Conservation (phyloP, 1,140 invertebrate genomes). For the Neuroterus valhalla region DNA sequence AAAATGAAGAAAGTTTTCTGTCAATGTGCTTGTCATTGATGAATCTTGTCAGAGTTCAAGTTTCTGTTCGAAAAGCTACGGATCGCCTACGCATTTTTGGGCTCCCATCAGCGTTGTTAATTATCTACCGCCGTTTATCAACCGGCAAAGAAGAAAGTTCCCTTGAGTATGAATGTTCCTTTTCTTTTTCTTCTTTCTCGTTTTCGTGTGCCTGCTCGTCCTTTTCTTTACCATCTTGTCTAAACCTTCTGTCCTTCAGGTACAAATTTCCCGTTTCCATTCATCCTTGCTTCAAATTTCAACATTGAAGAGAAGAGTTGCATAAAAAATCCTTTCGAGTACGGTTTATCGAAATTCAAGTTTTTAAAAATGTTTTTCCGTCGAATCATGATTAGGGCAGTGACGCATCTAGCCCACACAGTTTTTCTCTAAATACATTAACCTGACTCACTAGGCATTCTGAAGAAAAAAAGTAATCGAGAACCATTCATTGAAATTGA, state of each 20-base stretch:
- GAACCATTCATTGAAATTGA: constrained; percentile 39
- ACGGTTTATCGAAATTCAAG: too few relatives aligned
- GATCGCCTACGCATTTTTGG: constrained; percentile 53
- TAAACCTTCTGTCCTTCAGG: constrained; percentile 25
- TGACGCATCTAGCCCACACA: too few relatives aligned
- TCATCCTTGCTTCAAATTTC: too few relatives aligned
- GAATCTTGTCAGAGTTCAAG: constrained; percentile 35
- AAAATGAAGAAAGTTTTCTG: too few relatives aligned
- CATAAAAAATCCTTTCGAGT: too few relatives aligned
- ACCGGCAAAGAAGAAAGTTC: constrained; percentile 51
- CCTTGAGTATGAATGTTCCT: constrained; percentile 35
- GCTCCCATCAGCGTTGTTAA: constrained; percentile 56
- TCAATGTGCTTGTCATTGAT: background rate
- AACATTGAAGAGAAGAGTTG: too few relatives aligned
- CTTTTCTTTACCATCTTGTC: background rate
- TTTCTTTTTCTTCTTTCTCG: constrained; percentile 32
- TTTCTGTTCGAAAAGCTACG: constrained; percentile 39
- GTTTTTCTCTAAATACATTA: too few relatives aligned
- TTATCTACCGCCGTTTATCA: constrained; percentile 61
- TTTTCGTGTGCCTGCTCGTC: background rate
- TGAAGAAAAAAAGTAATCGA: constrained; percentile 40
- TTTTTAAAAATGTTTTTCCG: too few relatives aligned
- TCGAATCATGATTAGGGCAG: too few relatives aligned
- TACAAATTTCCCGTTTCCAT: background rate
- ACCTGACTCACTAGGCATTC: constrained; percentile 47